phyloP scores from a whole-genome alignment of 2,888 invertebrate species.

The Willowsia nigromaculata region DNA sequence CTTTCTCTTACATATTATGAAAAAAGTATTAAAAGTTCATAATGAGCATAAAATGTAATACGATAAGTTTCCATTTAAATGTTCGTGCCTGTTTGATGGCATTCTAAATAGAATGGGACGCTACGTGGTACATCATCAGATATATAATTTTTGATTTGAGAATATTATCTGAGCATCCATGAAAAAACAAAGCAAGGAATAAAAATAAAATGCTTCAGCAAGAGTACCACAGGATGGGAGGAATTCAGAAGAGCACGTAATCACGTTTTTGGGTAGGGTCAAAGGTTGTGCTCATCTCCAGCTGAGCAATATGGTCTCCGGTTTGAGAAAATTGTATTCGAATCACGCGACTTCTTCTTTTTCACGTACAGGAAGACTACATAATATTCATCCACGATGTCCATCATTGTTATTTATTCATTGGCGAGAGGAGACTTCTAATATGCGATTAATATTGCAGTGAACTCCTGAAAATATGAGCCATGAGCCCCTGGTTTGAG shows the following conservation, averaged over 20 bases:
- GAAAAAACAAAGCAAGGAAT: background rate
- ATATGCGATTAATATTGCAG: slow-evolving; percentile 77
- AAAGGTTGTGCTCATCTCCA: slow-evolving; percentile 79
- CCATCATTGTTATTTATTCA: slow-evolving; percentile 78
- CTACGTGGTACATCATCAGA: too few relatives aligned
- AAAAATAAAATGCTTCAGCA: slow-evolving; percentile 19
- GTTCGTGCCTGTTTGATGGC: too few relatives aligned
- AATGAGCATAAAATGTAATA: too few relatives aligned
- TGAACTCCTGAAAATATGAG: slow-evolving; percentile 44
- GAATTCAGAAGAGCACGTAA: slow-evolving; percentile 47
- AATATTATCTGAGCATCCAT: background rate
- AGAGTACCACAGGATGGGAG: slow-evolving; percentile 41
- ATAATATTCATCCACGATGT: slow-evolving; percentile 76
- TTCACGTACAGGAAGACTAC: slow-evolving; percentile 60
- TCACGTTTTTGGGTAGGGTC: slow-evolving; percentile 78
- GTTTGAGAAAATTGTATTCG: slow-evolving; percentile 77
- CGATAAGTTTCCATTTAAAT: too few relatives aligned
- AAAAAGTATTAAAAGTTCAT: too few relatives aligned
- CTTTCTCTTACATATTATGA: too few relatives aligned
- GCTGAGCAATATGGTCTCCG: slow-evolving; percentile 77
- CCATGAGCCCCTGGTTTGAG: slow-evolving; percentile 35
- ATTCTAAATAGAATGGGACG: too few relatives aligned
- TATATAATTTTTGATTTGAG: too few relatives aligned
- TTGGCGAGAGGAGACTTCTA: slow-evolving; percentile 71
- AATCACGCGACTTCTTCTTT: slow-evolving; percentile 76